phyloP scores from a whole-genome alignment of 2,888 invertebrate genomes.

The Clitarchus hookeri region DNA sequence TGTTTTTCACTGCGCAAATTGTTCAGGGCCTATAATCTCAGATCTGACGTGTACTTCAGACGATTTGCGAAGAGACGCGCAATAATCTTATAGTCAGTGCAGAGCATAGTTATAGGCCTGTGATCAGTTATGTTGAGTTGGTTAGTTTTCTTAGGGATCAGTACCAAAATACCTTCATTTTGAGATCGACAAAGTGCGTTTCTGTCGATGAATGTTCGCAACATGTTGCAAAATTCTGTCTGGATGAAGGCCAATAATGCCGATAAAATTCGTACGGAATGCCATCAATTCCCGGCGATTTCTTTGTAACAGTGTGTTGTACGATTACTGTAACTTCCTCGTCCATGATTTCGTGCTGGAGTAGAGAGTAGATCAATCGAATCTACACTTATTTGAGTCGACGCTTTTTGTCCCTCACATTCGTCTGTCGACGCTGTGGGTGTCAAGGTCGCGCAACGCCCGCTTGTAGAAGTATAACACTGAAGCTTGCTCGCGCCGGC shows the following conservation, averaged over 20 bases:
- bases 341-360: too few relatives aligned
- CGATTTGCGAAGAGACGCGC: neutral
- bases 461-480: neutral
- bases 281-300: neutral
- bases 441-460: neutral
- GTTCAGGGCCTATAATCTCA: neutral
- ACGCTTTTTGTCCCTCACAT: neutral
- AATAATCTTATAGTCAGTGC: neutral
- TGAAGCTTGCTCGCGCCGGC: neutral
- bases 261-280: neutral
- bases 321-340: too few relatives aligned
- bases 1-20: neutral
- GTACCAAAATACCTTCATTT: neutral
- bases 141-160: neutral
- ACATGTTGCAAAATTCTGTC: neutral
- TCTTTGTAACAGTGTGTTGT: neutral
- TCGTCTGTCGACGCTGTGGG: neutral
- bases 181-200: neutral
- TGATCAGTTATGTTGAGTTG: neutral
- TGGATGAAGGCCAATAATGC: neutral
- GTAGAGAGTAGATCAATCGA: neutral
- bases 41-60: neutral
- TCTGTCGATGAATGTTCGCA: neutral
- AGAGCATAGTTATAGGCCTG: neutral
- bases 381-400: neutral